phyloP scores from a whole-genome alignment of 2,113 vertebrate species.

The Gila orcuttii region DNA sequence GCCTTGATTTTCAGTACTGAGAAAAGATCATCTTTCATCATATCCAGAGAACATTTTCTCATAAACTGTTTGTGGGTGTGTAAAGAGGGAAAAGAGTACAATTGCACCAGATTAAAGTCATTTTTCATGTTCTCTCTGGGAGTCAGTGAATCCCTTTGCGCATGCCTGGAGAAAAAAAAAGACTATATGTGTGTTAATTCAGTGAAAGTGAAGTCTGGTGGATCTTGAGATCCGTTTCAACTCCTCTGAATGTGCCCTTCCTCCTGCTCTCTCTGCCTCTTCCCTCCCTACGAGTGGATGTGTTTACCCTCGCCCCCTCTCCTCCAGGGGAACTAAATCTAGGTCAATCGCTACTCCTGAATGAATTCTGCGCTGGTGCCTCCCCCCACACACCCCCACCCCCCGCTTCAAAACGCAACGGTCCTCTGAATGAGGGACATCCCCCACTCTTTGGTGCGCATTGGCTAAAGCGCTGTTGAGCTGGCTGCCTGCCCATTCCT shows the following conservation, averaged over 20 bases:
- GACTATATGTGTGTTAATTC: slow-evolving; percentile 40
- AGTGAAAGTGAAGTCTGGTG: slow-evolving; percentile 45
- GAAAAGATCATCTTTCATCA: slow-evolving; percentile 21
- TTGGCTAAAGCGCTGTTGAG: slow-evolving; percentile 46
- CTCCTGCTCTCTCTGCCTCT: slow-evolving; percentile 51
- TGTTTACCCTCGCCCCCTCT: slow-evolving; percentile 72
- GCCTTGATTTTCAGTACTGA: background rate
- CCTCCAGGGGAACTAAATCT: slow-evolving; percentile 76
- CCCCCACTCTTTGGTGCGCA: slow-evolving; percentile 64
- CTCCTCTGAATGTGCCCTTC: slow-evolving; percentile 56
- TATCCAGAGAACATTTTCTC: background rate
- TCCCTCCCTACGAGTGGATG: slow-evolving; percentile 64
- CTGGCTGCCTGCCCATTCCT: background rate
- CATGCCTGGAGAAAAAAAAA: slow-evolving; percentile 13
- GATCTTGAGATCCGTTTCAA: slow-evolving; percentile 60
- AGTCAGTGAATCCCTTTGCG: slow-evolving; percentile 26
- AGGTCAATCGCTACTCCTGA: slow-evolving; percentile 82
- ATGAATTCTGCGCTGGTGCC: slow-evolving; percentile 78
- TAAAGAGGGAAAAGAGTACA: slow-evolving; percentile 18
- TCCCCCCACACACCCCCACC: slow-evolving; percentile 64
- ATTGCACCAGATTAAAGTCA: slow-evolving; percentile 50
- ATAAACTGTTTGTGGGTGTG: background rate
- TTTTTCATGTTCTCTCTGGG: slow-evolving; percentile 45
- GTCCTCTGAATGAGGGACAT: slow-evolving; percentile 72
- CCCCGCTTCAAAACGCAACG: slow-evolving; percentile 68